Base-by-base conservation (phyloP, 1,140 invertebrate species). In the Papilio xuthus region DNA sequence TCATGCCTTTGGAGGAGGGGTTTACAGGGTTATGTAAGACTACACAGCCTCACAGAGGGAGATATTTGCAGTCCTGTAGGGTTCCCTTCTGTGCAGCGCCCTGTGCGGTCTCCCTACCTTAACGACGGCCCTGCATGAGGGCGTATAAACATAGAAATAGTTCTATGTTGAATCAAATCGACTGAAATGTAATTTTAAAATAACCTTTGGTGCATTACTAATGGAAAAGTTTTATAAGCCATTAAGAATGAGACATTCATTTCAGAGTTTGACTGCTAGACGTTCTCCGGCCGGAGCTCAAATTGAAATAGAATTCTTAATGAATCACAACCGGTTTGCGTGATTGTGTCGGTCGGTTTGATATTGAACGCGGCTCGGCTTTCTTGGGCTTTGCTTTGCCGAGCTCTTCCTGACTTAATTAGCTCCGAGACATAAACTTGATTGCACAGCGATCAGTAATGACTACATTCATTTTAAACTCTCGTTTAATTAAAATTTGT, bases 271-370 rank as follows among this genome's bases (percentile, higher is more conserved):
- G 26, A 32, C 26, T 67, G 23, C 26, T 67, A 67, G 60, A 32
- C 15, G 37, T 42, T 42, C 32, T 23, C 18, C 9, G 32, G 18
- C 32, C 7, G 18, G 7, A 41, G 32, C 37, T 42, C 28, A 4
- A 73, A 73, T 47, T 73, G 71, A 44, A 44, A 47, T 73, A 47
- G 71, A 73, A 73, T 73, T 73, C 41, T 73, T 44, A 73, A 73
- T 73, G 41, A 73, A 42, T 47, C 41, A 41, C n/a, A 20, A 73
- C 71, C n/a, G 41, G 71, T 73, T 73, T 73, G 37, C 71, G 71
- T 73, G 71, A 73, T 73, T 73, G 71, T 47, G 71, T 15, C 37
- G 71, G 23, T 73, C 41, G 44, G 42, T 73, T 73, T 73, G 71
- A 73, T 73, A 42, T 73, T 50, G 71, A 73, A 47, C 18, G 28